Evolutionary conservation across 2,888 invertebrate genomes (phyloP).

Genomic region (Fragum fragum): DNA sequence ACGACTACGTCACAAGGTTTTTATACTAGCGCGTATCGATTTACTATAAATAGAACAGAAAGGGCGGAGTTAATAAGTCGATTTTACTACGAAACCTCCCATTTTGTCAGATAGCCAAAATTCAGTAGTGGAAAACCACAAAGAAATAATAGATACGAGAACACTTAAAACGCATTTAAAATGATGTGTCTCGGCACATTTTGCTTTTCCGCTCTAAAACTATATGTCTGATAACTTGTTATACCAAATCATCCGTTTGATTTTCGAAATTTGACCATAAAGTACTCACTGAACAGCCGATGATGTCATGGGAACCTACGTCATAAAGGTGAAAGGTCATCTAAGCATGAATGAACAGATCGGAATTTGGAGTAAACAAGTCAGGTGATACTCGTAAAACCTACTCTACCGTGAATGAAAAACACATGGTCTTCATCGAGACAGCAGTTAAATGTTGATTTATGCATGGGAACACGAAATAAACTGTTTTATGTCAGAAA

Average conservation of each 20-base stretch:
- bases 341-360: conserved; percentile 55
- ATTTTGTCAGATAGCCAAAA: conserved; percentile 33
- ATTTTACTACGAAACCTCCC: conserved; percentile 28
- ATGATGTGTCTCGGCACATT: background rate
- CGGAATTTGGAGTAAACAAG: conserved; percentile 63
- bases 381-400: conserved; percentile 31
- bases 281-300: background rate
- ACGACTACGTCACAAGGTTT: conserved; percentile 36
- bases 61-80: conserved; percentile 33
- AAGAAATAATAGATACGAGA: background rate
- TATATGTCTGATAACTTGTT: background rate
- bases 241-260: no score
- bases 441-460: background rate
- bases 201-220: background rate
- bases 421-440: background rate
- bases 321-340: conserved; percentile 55
- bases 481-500: background rate
- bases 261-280: no score
- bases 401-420: conserved; percentile 42
- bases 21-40: conserved; percentile 32
- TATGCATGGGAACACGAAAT: background rate
- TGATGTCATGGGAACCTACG: conserved; percentile 59
- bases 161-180: background rate
- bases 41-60: conserved; percentile 60
- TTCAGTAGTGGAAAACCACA: background rate